Evolutionary conservation across 2,888 invertebrate genomes (phyloP).

Genomic region (Drosophila affinis): DNA sequence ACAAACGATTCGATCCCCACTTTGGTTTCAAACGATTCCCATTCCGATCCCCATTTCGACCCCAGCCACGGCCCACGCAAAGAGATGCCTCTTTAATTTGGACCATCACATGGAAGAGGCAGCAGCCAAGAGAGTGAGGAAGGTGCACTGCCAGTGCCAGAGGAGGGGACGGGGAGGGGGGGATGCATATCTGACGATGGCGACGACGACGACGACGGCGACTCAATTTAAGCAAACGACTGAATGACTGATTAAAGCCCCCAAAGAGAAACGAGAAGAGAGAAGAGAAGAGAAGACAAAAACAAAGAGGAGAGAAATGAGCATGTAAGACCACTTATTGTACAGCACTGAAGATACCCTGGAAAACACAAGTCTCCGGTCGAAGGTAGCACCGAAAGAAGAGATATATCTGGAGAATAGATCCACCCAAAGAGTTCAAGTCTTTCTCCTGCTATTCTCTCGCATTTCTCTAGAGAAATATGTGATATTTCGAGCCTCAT

Average conservation of each 20-base stretch:
- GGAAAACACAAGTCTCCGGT: not conserved
- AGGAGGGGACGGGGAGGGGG: conserved; percentile 15
- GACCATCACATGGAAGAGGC: conserved; percentile 27
- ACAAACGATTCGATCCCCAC: conserved; percentile 37
- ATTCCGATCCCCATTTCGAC: conserved; percentile 19
- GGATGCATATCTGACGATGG: conserved; percentile 16
- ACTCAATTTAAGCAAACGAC: conserved; percentile 74
- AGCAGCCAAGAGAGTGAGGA: too few species aligned
- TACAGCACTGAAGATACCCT: conserved; percentile 13
- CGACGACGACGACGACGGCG: conserved; percentile 51
- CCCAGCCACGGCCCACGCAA: conserved; percentile 67
- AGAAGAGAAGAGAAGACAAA: conserved; percentile 27
- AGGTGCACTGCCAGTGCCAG: too few species aligned
- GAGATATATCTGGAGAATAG: too few species aligned
- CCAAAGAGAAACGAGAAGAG: conserved; percentile 19
- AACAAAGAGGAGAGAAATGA: conserved; percentile 28
- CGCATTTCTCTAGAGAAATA: too few species aligned
- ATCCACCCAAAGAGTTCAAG: too few species aligned
- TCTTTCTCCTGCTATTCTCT: too few species aligned
- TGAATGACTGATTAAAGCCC: conserved; percentile 76
- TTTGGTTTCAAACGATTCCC: conserved; percentile 35
- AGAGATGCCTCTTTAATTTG: conserved; percentile 47
- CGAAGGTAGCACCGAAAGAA: not conserved
- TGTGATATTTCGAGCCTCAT: too few species aligned
- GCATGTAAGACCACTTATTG: not conserved